A percentile compares a stretch with the other conserved stretches of the same genome.
Conservation (phyloP, 2,888 invertebrate species). For the Drosophila borealis region DNA sequence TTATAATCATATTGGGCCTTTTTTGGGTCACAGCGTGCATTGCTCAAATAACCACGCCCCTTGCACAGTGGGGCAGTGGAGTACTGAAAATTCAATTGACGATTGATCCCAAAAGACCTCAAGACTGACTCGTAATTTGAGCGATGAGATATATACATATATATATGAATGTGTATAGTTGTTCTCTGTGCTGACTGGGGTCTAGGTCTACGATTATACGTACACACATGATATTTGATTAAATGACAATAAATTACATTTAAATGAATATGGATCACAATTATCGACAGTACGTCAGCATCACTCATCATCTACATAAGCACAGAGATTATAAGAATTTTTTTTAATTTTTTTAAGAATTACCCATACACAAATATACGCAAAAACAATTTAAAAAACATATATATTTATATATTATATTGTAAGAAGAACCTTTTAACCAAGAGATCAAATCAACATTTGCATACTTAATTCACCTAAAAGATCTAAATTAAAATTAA, state of each 20-base stretch:
- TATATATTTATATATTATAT: no score
- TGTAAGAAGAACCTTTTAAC: no score
- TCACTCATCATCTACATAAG: background rate
- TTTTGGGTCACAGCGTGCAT: slow-evolving; percentile 49
- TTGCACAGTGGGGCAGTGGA: slow-evolving; percentile 14
- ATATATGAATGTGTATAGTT: slow-evolving; percentile 10
- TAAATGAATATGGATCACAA: slow-evolving; percentile 46
- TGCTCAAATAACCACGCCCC: slow-evolving; percentile 3
- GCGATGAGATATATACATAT: slow-evolving; percentile 8
- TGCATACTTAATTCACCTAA: no score
- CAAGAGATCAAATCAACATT: no score
- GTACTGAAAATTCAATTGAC: slow-evolving; percentile 61
- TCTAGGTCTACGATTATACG: slow-evolving; percentile 45
- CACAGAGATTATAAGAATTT: no score
- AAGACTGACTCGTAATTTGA: slow-evolving; percentile 39
- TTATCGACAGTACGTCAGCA: slow-evolving; percentile 19
- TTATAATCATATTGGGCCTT: slow-evolving; percentile 28
- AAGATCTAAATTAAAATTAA: no score
- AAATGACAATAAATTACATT: slow-evolving; percentile 53
- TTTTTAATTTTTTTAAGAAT: no score
- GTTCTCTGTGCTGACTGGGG: slow-evolving; percentile 7
- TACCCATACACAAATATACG: no score
- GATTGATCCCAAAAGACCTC: slow-evolving; percentile 61
- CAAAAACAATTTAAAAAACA: no score
- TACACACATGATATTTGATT: slow-evolving; percentile 41